Base-by-base conservation (phyloP, 1,140 invertebrate genomes). In the Bombus superbus region DNA sequence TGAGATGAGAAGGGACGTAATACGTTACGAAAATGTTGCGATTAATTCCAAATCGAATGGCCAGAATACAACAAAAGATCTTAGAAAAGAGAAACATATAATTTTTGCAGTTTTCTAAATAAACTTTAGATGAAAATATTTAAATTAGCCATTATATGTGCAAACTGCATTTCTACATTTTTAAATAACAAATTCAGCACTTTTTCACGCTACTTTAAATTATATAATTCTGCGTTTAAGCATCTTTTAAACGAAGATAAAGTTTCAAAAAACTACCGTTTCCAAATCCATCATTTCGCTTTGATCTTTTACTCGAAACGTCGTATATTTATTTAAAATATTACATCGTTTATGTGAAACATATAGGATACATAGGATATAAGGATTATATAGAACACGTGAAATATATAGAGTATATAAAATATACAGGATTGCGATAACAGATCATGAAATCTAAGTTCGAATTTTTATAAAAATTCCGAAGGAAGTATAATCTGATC, bases 401-500 rank as follows among this genome's bases (percentile, higher is more conserved):
- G 6, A 53, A 18, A 8, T 53, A 74, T 15, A 38, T 9, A 28
- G 25, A 59, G 28, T 59, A n/a, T 25, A 4, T 59, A 28, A 59
- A 59, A 59, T 28, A n/a, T 62, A n/a, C 6, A 11, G 35, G 11
- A 64, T 47, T 42, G 32, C 62, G 25, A 68, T 79, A 64, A 47
- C 77, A 66, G 32, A 5, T 15, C 11, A 11, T 44, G 6, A 42
- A 79, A 69, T 69, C 25, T 25, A 40, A 40, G 9, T 80, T n/a
- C 22, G 35, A 71, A 66, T 40, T 64, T 53, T 69, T 11, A 40
- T 25, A 25, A 25, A 64, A 71, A 47, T 69, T 69, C 25, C 59
- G 4, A 59, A 47, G 86, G 69, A 71, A 89, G 92, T 91, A 92
- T 90, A 91, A 92, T 92, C 88, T 89, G 85, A 40, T 78, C 35